Evolutionary conservation across 2,113 vertebrate species (phyloP).

Genomic region (Gymnobelideus leadbeateri): DNA sequence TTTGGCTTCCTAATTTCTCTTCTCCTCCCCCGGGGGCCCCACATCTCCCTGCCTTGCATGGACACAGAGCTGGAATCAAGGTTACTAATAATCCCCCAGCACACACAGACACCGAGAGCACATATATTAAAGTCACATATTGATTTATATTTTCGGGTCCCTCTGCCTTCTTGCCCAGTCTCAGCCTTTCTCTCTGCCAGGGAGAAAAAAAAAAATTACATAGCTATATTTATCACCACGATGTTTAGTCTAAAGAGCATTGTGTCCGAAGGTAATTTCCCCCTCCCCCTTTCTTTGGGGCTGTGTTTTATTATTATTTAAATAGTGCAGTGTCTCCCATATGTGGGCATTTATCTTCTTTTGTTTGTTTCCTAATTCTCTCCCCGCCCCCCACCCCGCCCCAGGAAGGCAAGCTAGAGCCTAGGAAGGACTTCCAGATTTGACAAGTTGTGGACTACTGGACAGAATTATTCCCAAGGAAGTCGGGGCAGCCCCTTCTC

Average conservation of each 20-base stretch:
- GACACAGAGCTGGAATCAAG: conserved; percentile 78
- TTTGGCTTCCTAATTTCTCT: conserved; percentile 81
- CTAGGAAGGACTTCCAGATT: conserved; percentile 62
- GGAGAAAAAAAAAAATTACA: conserved; percentile 77
- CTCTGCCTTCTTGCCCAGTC: conserved; percentile 73
- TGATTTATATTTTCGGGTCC: conserved; percentile 80
- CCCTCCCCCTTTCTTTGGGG: conserved; percentile 32
- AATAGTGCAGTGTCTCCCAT: conserved; percentile 42
- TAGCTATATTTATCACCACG: conserved; percentile 74
- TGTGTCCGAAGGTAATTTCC: conserved; percentile 67
- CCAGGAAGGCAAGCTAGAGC: conserved; percentile 48
- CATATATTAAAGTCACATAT: conserved; percentile 82
- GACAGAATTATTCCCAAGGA: background rate
- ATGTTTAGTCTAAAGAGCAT: conserved; percentile 76
- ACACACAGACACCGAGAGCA: conserved; percentile 76
- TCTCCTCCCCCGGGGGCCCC: conserved; percentile 72
- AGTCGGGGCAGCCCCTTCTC: background rate
- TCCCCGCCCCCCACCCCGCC: background rate
- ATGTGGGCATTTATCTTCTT: conserved; percentile 66
- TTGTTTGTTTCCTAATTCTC: conserved; percentile 53
- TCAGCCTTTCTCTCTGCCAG: conserved; percentile 78
- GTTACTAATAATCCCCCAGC: conserved; percentile 80
- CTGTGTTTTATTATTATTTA: conserved; percentile 47
- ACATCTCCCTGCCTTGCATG: conserved; percentile 54
- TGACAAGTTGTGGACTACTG: conserved; percentile 26